Base-by-base conservation (phyloP, 2,797 vertebrate species). In the Novumbra hubbsi region DNA sequence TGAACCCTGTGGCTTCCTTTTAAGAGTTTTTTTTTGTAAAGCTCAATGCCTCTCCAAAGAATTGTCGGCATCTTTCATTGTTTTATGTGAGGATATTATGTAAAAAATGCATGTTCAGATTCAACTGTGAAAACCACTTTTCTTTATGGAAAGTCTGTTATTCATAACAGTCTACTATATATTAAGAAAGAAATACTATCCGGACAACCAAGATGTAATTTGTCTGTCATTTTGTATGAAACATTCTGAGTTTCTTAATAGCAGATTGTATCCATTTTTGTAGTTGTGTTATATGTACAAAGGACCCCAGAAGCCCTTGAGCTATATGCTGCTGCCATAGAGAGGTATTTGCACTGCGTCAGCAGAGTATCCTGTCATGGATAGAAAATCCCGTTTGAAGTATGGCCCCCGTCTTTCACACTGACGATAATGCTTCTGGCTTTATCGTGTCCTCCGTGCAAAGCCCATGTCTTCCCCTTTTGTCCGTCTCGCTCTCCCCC, bases 321-420 rank as follows among this genome's bases (percentile, higher is more conserved):
- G 91, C 88, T 83, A 87, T 88, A 88, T 84, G 79, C 87, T 83
- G 87, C 90, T 84, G 81, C 85, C 88, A 90, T 85, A 88, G 90
- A 88, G 90, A 92, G 90, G 90, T 90, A 89, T 91, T 91, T 91
- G 88, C 88, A 87, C 80, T 89, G 88, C 88, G 90, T 92, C 92
- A 92, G 89, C 87, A 85, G 90, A 90, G 91, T 90, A 90, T 91
- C 90, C 91, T 94, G 92, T 94, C 93, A 93, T 91, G 91, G 92
- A 92, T 90, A 90, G 93, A 91, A 94, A 94, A 94, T 94, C 93
- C 89, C 87, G 92, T 94, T 94, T 94, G 92, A 94, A 93, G 93
- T 94, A 90, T 93, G 91, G 93, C 93, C 93, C 91, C 90, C 91
- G 92, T 94, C 93, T 93, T 93, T 94, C 92, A 93, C 92, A 92